Conservation (phyloP, 1,140 invertebrate genomes). For the Hypothenemus hampei region DNA sequence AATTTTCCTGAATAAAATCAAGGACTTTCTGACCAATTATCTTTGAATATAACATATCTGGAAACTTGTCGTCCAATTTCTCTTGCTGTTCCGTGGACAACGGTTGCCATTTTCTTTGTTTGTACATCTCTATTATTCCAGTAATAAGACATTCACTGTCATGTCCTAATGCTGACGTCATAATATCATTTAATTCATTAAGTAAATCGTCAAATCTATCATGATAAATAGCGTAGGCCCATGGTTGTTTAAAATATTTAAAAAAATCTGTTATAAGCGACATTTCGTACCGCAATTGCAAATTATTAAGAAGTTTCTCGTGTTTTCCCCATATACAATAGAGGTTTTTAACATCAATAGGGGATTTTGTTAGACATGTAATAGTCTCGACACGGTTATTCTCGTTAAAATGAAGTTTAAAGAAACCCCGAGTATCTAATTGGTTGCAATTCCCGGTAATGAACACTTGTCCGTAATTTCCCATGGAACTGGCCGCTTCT, state of each 20-base stretch:
- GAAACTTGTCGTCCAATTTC: slow-evolving; percentile 31
- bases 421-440: slow-evolving; percentile 48
- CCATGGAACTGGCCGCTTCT: slow-evolving; percentile 33
- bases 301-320: slow-evolving; percentile 56
- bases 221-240: slow-evolving; percentile 55
- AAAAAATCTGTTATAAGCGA: slow-evolving; percentile 55
- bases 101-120: slow-evolving; percentile 31
- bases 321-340: slow-evolving; percentile 57
- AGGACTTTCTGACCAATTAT: slow-evolving; percentile 36
- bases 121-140: slow-evolving; percentile 29
- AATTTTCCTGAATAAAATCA: slow-evolving; percentile 36
- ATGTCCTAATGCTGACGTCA: slow-evolving; percentile 27
- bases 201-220: slow-evolving; percentile 52
- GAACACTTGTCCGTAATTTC: slow-evolving; percentile 44
- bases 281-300: slow-evolving; percentile 52
- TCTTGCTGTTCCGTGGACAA: slow-evolving; percentile 22
- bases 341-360: slow-evolving; percentile 43
- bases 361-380: slow-evolving; percentile 53
- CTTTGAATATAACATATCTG: slow-evolving; percentile 29
- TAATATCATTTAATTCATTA: slow-evolving; percentile 36
- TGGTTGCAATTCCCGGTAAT: slow-evolving; percentile 45
- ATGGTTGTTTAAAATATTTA: slow-evolving; percentile 57
- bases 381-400: slow-evolving; percentile 52
- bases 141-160: slow-evolving; percentile 29
- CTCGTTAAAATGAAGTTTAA: slow-evolving; percentile 54